Percentiles rank a stretch among this genome's conserved stretches.
Conservation (phyloP, 35 echinoderm and acorn worm genomes). For the Hemicentrotus pulcherrimus region DNA sequence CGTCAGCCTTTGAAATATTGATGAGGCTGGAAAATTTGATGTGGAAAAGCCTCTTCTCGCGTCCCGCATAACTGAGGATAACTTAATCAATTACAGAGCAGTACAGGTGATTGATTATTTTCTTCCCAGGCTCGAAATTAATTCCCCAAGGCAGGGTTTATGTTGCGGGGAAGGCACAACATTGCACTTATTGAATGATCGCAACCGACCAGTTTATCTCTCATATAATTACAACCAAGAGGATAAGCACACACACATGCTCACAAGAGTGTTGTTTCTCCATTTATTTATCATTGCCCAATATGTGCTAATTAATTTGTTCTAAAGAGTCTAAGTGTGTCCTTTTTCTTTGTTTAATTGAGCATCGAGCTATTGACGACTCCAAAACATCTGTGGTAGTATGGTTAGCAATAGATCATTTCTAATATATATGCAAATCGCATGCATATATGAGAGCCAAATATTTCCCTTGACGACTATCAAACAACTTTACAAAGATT, state of each 20-base stretch:
- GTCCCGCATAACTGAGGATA: slow-evolving; percentile 27
- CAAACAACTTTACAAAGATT: background rate
- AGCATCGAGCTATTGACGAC: background rate
- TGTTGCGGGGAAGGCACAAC: background rate
- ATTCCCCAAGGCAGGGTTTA: slow-evolving; percentile 5
- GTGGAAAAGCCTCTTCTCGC: slow-evolving; percentile 17
- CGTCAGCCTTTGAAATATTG: slow-evolving; percentile 26
- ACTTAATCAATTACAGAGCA: slow-evolving; percentile 40
- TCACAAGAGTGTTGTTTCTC: background rate
- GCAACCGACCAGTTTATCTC: background rate
- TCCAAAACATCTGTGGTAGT: background rate
- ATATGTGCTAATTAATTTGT: background rate
- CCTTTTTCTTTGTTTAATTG: background rate
- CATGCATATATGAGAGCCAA: background rate
- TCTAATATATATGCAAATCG: background rate
- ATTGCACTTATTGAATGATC: background rate
- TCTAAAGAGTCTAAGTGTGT: background rate
- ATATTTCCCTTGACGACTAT: background rate
- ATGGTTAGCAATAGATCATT: background rate
- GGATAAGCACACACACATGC: background rate
- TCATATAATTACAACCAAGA: background rate
- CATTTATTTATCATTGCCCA: background rate
- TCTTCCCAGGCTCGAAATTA: slow-evolving; percentile 27
- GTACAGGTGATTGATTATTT: slow-evolving; percentile 34
- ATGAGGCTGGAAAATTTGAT: slow-evolving; percentile 34